Percentiles rank a stretch among this genome's conserved stretches.
phyloP scores from a whole-genome alignment of 1,140 invertebrate species.

The Bombus consobrinus region DNA sequence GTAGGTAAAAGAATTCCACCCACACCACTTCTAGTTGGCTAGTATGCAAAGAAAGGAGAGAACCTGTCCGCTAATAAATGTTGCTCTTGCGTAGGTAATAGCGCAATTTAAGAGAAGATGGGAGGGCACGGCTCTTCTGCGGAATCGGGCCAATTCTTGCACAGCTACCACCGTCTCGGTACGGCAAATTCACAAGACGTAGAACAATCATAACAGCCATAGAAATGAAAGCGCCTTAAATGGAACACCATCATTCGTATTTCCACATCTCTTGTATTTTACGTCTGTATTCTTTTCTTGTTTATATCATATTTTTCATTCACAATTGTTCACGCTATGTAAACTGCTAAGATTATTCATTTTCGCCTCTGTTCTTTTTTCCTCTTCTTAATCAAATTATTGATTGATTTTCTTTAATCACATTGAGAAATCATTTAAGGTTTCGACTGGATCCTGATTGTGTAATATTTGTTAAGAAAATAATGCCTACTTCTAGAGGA shows the following conservation, averaged over 20 bases:
- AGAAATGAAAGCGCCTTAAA: conserved; percentile 16
- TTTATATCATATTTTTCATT: neutral
- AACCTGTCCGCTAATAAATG: conserved; percentile 39
- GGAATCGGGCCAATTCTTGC: conserved; percentile 90
- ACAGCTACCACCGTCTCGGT: conserved; percentile 93
- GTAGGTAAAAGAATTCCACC: conserved; percentile 79
- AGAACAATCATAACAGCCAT: neutral
- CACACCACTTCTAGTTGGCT: neutral
- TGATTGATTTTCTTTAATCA: neutral
- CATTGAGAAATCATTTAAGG: neutral
- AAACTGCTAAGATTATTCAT: neutral
- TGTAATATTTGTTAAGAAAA: neutral
- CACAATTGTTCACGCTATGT: neutral
- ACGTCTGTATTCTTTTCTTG: neutral
- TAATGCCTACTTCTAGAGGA: neutral
- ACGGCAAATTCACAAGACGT: conserved; percentile 72
- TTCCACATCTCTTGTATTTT: no score
- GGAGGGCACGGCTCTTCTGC: conserved; percentile 87
- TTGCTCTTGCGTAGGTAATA: conserved; percentile 84
- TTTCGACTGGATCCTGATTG: neutral
- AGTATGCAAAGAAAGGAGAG: neutral
- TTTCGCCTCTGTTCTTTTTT: neutral
- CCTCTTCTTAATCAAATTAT: neutral
- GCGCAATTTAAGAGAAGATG: conserved; percentile 91
- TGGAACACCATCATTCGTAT: neutral